Evolutionary conservation across 2,888 invertebrate species (phyloP), one percentile per base, ranked within the genome.

Genomic region (Diogma glabrata): DNA sequence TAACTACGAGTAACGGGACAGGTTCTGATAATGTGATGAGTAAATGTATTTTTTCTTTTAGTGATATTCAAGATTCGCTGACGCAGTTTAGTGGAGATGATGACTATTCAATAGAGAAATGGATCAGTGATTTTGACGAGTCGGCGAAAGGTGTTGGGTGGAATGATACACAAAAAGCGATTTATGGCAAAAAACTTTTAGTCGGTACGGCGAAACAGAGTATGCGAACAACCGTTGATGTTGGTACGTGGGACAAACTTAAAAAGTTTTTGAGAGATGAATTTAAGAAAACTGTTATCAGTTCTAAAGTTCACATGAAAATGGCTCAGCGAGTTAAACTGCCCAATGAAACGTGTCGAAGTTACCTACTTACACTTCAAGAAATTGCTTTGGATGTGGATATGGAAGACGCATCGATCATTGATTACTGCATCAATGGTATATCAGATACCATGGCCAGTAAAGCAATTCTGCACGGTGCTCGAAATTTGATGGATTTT

Each of bases 391-490:
- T 19, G 5, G 9, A 3, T 43, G 43, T 4, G 20, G 20, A 20
- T 12, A 43, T 43, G n/a, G 43, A 20, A 20, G 20, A 43, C 12
- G 43, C 20, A 20, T 17, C 43, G 6, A 20, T 43, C 22, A 50
- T 26, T 14, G 24, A 24, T n/a, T 52, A 48, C 10, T 43, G 45
- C 19, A 24, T 54, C 4, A 20, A 47, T 4, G 52, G 47, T 9
- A 49, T 55, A 40, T 2, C 4, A 9, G 54, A 43, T 1, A 14
- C 30, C 2, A 38, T 36, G 6, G 46, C 52, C 47, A 46, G 53
- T 12, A 56, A 54, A 53, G 43, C 47, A 9, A 22, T 53, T 5
- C 24, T 52, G 19, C 52, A 51, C 26, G 46, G 22, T 9, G 47
- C 52, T 4, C 47, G 16, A 45, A 49, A 47, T 6, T 28, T 53